These are phyloP conservation scores for Phymatocera aterrima DNA, from an alignment of 2,888 invertebrate species.

Conservation along the genomic window DNA sequence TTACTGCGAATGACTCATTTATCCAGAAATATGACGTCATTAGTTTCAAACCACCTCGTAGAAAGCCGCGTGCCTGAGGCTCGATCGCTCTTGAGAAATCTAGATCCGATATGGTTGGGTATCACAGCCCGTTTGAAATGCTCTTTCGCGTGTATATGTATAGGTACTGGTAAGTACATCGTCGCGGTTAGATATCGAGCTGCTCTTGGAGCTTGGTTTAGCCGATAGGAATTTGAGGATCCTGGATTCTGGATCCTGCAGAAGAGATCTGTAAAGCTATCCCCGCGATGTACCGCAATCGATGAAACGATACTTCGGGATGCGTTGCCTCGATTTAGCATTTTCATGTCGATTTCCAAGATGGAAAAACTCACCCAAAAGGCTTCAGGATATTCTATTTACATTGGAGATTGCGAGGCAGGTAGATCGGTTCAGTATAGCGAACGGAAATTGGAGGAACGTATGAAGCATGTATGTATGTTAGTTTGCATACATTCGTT, in stretches of 20 bases:
- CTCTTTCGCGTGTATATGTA: too few species aligned
- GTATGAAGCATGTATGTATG: too few species aligned
- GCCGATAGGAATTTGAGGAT: background rate
- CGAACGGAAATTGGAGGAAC: slow-evolving; percentile 1
- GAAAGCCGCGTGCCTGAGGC: background rate
- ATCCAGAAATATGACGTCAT: slow-evolving; percentile 36
- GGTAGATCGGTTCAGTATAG: too few species aligned
- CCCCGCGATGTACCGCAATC: slow-evolving; percentile 19
- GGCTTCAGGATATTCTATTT: background rate
- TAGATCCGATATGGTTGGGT: too few species aligned
- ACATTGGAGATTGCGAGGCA: background rate
- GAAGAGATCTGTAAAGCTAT: background rate
- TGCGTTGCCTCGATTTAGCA: slow-evolving; percentile 28
- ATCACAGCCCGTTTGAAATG: too few species aligned
- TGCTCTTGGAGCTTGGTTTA: background rate
- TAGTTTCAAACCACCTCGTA: slow-evolving; percentile 14
- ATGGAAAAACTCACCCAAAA: background rate
- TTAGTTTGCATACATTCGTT: too few species aligned
- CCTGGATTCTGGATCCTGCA: background rate
- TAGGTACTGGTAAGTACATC: too few species aligned
- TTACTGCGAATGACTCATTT: slow-evolving; percentile 33
- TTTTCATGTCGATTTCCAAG: slow-evolving; percentile 19
- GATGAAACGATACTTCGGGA: background rate
- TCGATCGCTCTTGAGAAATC: background rate
- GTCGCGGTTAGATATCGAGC: slow-evolving; percentile 23